Base-by-base conservation (phyloP, 1,140 invertebrate genomes). In the Pararge aegeria region DNA sequence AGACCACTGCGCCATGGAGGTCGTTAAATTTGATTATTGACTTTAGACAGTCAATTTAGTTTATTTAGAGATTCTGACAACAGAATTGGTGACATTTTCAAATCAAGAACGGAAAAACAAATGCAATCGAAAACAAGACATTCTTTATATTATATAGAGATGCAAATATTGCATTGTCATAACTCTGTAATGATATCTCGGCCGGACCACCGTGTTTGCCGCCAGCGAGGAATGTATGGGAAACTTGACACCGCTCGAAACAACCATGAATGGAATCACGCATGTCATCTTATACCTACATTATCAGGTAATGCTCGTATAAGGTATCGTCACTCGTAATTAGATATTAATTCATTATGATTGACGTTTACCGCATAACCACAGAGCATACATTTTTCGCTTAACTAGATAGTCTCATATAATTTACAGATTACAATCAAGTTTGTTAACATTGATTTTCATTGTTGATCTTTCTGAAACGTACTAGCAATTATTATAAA, bases 151-250 rank as follows among this genome's bases (percentile, higher is more conserved):
- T 70, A 44, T 56, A 40, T 42, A 29, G 49, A 59, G 4, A 44
- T 54, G 27, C 27, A 29, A 68, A 46, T 60, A 21, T 48, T 57
- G 15, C 24, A 42, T 55, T 55, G 56, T 61, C 56, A 53, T 61
- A 57, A 54, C 18, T 55, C 27, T 64, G 54, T 60, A 53, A 53
- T 52, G 54, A 46, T 64, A 64, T 52, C 24, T 52, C 64, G 53
- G 46, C 37, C 49, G 60, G 78, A 77, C 72, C 71, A 79, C 72
- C 70, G 52, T 65, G 68, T 51, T 44, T 24, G 64, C 44, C 27
- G 62, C 53, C 67, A 51, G 49, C 64, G 66, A 70, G 68, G 73
- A 78, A 80, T 80, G 75, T 68, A 66, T 71, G 68, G 59, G 73
- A 73, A 74, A 78, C 68, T 42, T 62, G 75, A 77, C 68, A 80